A percentile compares a stretch with the other conserved stretches of the same genome.
These are phyloP conservation scores for Tiliqua scincoides DNA, from an alignment of 2,113 vertebrate genomes.

Conservation along the genomic window DNA sequence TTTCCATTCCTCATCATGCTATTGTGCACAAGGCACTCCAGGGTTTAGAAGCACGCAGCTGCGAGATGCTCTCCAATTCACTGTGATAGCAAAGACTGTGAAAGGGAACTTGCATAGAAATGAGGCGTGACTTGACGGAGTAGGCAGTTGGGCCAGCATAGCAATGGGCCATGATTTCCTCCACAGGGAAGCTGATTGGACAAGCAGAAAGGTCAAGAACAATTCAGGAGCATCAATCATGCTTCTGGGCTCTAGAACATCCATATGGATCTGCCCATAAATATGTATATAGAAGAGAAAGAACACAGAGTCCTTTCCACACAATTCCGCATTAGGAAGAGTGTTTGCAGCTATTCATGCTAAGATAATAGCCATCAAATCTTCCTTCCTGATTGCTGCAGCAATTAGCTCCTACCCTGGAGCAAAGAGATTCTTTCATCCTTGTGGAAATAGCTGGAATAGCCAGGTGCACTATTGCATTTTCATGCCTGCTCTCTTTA, in stretches of 20 bases:
- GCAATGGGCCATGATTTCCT: slow-evolving; percentile 17
- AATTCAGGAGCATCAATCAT: slow-evolving; percentile 24
- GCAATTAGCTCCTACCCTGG: slow-evolving; percentile 21
- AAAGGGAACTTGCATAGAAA: neutral
- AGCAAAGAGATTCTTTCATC: slow-evolving; percentile 14
- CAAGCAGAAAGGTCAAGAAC: slow-evolving; percentile 33
- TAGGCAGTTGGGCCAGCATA: slow-evolving; percentile 3
- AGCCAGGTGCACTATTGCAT: slow-evolving; percentile 22
- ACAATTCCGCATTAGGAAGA: slow-evolving; percentile 16
- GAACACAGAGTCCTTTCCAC: slow-evolving; percentile 4
- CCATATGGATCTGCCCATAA: slow-evolving; percentile 23
- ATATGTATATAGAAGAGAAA: slow-evolving; percentile 28
- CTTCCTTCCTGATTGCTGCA: slow-evolving; percentile 22
- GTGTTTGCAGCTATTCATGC: slow-evolving; percentile 19
- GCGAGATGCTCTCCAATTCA: neutral
- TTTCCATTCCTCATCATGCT: neutral
- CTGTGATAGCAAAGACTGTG: slow-evolving; percentile 7
- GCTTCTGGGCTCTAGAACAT: slow-evolving; percentile 14
- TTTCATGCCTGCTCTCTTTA: slow-evolving; percentile 22
- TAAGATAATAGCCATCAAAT: slow-evolving; percentile 24
- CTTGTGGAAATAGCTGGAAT: neutral
- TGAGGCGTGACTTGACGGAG: neutral
- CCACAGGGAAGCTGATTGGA: slow-evolving; percentile 23
- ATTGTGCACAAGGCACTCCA: neutral
- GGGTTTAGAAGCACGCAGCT: slow-evolving; percentile 8